Evolutionary conservation across 2,113 vertebrate genomes (phyloP).

Genomic region (Serilophus lunatus): DNA sequence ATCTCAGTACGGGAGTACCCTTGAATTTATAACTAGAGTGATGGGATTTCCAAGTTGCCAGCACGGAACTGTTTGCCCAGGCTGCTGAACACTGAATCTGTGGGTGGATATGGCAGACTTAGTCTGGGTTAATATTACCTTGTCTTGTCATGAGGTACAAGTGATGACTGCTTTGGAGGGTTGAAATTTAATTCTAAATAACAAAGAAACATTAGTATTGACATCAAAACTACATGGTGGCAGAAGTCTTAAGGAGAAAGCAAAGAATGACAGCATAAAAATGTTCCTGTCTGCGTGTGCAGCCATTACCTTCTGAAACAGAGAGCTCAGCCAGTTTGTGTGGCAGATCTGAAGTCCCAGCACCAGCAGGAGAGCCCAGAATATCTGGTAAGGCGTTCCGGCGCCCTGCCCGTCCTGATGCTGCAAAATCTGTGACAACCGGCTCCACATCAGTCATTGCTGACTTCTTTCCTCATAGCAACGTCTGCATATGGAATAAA

Average conservation of each 20-base stretch:
- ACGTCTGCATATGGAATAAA: slow-evolving; percentile 67
- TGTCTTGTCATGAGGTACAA: background rate
- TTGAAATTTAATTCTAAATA: background rate
- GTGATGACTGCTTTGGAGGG: background rate
- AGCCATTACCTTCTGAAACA: slow-evolving; percentile 76
- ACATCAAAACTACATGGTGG: background rate
- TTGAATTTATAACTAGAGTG: background rate
- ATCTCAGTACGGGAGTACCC: background rate
- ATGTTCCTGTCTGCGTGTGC: background rate
- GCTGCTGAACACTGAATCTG: background rate
- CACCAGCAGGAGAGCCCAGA: slow-evolving; percentile 70
- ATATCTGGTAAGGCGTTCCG: slow-evolving; percentile 87
- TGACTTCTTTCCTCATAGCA: slow-evolving; percentile 82
- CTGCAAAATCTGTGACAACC: slow-evolving; percentile 79
- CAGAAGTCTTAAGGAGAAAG: background rate
- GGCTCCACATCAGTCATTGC: slow-evolving; percentile 89
- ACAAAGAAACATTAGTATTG: background rate
- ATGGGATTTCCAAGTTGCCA: background rate
- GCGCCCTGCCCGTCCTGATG: slow-evolving; percentile 83
- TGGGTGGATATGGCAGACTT: background rate
- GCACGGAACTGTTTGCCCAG: background rate
- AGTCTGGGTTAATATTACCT: background rate
- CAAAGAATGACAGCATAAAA: background rate
- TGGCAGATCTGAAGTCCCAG: slow-evolving; percentile 75
- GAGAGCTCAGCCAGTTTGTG: slow-evolving; percentile 79